Percentiles rank a stretch among this genome's conserved stretches.
These are phyloP conservation scores for Aurelia aurita DNA, from an alignment of 30 jellyfish, hydroid and myxozoan species.

Conservation along the genomic window DNA sequence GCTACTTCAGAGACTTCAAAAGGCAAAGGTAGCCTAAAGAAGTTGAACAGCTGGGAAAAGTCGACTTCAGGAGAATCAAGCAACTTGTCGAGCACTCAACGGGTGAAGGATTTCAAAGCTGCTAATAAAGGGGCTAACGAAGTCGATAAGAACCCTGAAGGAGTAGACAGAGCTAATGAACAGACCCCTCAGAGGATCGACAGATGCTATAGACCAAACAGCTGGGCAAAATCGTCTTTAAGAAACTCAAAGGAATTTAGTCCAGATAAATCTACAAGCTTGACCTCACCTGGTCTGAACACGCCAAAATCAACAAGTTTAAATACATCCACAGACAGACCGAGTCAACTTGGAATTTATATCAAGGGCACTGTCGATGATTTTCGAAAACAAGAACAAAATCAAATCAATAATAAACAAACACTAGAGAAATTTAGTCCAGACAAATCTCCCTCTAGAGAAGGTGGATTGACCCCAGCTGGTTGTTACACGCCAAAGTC, in stretches of 20 bases:
- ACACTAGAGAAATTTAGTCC: too few relatives aligned
- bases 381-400: background rate
- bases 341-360: background rate
- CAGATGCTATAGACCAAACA: constrained; percentile 19
- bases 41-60: too few relatives aligned
- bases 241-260: constrained; percentile 14
- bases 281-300: background rate
- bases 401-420: background rate
- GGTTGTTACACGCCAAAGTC: too few relatives aligned
- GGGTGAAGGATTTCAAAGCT: constrained; percentile 58
- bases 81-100: constrained; percentile 56
- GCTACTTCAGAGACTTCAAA: background rate
- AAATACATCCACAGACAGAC: background rate
- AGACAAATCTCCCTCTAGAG: too few relatives aligned
- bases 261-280: background rate
- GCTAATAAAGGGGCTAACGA: constrained; percentile 17
- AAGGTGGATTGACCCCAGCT: too few relatives aligned
- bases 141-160: constrained; percentile 1
- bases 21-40: too few relatives aligned
- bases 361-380: background rate
- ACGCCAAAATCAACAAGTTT: background rate
- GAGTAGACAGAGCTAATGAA: background rate
- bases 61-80: constrained; percentile 14
- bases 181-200: background rate
- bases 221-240: constrained; percentile 20